These are phyloP conservation scores for Alethe castanea DNA, from an alignment of 2,113 vertebrate genomes.

Conservation along the genomic window DNA sequence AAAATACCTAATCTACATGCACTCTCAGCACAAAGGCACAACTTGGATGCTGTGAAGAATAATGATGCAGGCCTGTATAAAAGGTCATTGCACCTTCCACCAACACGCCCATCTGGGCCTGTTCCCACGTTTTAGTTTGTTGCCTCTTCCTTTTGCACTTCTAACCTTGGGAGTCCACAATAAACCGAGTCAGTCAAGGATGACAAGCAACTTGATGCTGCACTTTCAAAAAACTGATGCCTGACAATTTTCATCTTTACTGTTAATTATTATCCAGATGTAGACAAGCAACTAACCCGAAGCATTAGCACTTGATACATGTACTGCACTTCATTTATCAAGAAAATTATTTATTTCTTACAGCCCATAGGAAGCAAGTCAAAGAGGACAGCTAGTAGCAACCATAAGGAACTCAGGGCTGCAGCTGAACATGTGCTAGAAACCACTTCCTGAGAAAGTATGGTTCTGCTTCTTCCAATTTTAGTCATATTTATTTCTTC, in stretches of 20 bases:
- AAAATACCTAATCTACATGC: background rate
- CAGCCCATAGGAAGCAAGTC: background rate
- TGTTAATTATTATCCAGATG: constrained; percentile 28
- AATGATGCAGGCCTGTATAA: background rate
- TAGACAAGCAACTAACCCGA: background rate
- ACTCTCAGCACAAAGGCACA: background rate
- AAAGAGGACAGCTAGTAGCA: background rate
- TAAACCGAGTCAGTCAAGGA: background rate
- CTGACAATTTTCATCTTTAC: background rate
- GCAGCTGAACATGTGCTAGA: background rate
- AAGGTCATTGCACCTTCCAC: background rate
- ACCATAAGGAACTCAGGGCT: background rate
- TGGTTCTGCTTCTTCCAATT: background rate
- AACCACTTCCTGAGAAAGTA: constrained; percentile 42
- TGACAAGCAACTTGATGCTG: background rate
- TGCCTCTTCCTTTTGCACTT: background rate
- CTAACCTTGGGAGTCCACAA: background rate
- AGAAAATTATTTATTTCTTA: background rate
- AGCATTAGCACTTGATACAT: background rate
- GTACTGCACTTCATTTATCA: background rate
- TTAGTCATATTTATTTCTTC: background rate
- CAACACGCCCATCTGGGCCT: background rate
- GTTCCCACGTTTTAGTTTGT: background rate
- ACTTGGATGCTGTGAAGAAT: background rate
- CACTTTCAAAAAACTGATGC: background rate